Evolutionary conservation across 2,113 vertebrate genomes (phyloP).

Genomic region (Podarcis muralis): DNA sequence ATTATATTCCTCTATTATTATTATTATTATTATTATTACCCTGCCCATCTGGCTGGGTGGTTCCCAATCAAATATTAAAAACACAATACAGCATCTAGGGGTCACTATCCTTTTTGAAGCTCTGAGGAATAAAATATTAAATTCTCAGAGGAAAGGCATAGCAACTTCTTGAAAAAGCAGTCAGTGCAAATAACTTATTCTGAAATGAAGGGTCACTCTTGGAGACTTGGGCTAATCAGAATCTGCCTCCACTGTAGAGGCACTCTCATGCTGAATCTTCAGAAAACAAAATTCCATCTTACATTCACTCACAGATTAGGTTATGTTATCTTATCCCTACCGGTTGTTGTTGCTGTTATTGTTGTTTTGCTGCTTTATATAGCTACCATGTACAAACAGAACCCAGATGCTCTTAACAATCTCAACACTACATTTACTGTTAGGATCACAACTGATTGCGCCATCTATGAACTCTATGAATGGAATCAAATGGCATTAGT

Average conservation of each 20-base stretch:
- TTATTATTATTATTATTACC: too few relatives aligned
- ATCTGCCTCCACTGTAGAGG: neutral
- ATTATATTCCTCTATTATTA: too few relatives aligned
- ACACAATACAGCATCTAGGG: too few relatives aligned
- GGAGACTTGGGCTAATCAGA: neutral
- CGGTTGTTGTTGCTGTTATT: neutral
- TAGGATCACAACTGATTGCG: constrained; percentile 72
- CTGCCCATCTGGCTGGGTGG: too few relatives aligned
- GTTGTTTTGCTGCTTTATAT: neutral
- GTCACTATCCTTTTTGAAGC: too few relatives aligned
- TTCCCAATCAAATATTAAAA: too few relatives aligned
- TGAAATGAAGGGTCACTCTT: neutral
- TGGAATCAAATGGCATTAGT: constrained; percentile 84
- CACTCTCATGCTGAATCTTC: neutral
- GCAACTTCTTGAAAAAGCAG: neutral
- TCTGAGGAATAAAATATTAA: neutral
- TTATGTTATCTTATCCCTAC: neutral
- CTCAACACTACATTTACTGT: constrained; percentile 52
- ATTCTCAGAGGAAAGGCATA: neutral
- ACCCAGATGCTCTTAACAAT: rapidly evolving
- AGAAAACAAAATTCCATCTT: neutral
- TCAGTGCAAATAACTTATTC: neutral
- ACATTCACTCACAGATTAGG: neutral
- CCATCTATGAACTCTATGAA: constrained; percentile 74
- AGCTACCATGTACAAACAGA: constrained; percentile 30